Conservation (phyloP, 2,888 invertebrate genomes). For the Chironomus riparius region DNA sequence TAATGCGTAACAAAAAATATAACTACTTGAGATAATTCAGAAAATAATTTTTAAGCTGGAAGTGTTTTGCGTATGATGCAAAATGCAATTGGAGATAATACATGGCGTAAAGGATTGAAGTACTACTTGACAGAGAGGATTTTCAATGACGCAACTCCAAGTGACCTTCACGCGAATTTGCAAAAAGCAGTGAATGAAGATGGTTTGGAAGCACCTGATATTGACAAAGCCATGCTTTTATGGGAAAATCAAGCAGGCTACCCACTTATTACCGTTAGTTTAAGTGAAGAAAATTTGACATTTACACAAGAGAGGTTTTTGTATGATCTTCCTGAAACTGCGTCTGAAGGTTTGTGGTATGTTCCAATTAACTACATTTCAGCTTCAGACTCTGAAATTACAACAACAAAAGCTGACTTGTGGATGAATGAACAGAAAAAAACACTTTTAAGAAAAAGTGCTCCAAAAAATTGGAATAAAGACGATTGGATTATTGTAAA, state of each 20-base stretch:
- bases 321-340: background rate
- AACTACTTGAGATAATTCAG: too few relatives aligned
- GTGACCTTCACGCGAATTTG: constrained; percentile 38
- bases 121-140: constrained; percentile 33
- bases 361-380: constrained; percentile 38
- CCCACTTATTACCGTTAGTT: constrained; percentile 47
- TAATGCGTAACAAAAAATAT: background rate
- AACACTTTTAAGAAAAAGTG: background rate
- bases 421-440: background rate
- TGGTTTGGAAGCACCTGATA: constrained; percentile 17
- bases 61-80: constrained; percentile 17
- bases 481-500: constrained; percentile 39
- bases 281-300: constrained; percentile 30
- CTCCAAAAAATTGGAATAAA: constrained; percentile 14
- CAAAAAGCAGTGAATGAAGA: constrained; percentile 31
- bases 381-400: constrained; percentile 26
- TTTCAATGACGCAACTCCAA: constrained; percentile 38
- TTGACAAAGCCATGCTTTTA: constrained; percentile 45
- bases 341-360: constrained; percentile 32
- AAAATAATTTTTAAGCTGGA: constrained; percentile 6
- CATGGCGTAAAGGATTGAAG: background rate
- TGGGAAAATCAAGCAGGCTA: constrained; percentile 55
- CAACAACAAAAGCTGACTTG: constrained; percentile 3
- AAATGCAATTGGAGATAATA: background rate
- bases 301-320: constrained; percentile 17